A percentile compares a stretch with the other conserved stretches of the same genome.
These are phyloP conservation scores for Helicolenus hilgendorfi DNA, from an alignment of 2,797 vertebrate genomes.

Conservation along the genomic window DNA sequence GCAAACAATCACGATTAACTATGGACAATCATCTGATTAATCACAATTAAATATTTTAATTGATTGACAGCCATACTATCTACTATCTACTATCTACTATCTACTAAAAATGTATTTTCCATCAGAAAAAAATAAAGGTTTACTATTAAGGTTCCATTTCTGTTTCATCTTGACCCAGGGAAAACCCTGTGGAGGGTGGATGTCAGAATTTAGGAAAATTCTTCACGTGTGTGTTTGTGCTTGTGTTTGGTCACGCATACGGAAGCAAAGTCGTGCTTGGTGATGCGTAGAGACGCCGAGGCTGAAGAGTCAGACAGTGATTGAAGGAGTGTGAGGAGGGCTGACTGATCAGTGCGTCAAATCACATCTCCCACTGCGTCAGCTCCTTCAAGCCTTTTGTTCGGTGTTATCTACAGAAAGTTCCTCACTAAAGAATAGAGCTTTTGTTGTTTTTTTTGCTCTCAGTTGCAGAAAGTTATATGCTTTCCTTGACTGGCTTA, in stretches of 20 bases:
- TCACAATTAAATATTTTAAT: too few species aligned
- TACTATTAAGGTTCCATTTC: not conserved
- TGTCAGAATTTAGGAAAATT: not conserved
- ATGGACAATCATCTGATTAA: too few species aligned
- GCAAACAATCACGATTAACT: too few species aligned
- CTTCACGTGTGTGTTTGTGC: not conserved
- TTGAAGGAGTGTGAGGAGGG: constrained; percentile 35
- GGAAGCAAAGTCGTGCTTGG: not conserved
- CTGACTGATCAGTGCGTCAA: constrained; percentile 45
- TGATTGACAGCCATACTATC: too few species aligned
- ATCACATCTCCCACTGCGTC: constrained; percentile 42
- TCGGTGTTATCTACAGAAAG: constrained; percentile 38
- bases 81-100: too few species aligned
- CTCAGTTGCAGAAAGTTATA: constrained; percentile 51
- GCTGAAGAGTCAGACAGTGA: constrained; percentile 47
- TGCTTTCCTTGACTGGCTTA: constrained; percentile 39
- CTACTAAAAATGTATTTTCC: not conserved
- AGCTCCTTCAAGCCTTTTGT: constrained; percentile 33
- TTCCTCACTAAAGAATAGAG: constrained; percentile 24
- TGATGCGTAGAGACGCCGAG: constrained; percentile 15
- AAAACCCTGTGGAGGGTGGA: not conserved
- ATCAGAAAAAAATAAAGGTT: not conserved
- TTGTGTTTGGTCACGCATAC: constrained; percentile 7
- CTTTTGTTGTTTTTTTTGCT: constrained; percentile 12
- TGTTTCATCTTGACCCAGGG: not conserved